A percentile compares a stretch with the other conserved stretches of the same genome.
Evolutionary conservation across 2,888 invertebrate genomes (phyloP).

Genomic region (Cephus pygmeus): DNA sequence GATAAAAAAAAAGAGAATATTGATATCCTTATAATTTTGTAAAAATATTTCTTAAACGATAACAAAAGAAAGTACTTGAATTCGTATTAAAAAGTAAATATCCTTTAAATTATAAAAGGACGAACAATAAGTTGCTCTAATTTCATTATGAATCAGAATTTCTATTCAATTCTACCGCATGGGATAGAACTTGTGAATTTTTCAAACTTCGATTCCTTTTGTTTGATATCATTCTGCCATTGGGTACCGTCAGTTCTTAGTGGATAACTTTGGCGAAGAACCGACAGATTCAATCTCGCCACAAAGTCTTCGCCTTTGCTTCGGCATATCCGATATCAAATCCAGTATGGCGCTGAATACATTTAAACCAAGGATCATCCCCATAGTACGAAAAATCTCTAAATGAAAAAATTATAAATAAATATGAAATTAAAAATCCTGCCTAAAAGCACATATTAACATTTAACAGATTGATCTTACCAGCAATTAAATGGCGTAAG

Average conservation of each 20-base stretch:
- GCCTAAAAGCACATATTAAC: neutral
- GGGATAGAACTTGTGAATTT: too few relatives aligned
- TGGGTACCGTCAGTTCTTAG: too few relatives aligned
- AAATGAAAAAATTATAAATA: neutral
- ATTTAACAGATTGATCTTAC: conserved; percentile 53
- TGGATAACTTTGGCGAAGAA: neutral
- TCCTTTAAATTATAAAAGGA: neutral
- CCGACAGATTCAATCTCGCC: neutral
- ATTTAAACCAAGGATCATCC: too few relatives aligned
- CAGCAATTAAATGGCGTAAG: conserved; percentile 70
- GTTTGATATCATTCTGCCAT: too few relatives aligned
- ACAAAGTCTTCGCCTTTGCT: too few relatives aligned
- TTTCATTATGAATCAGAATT: too few relatives aligned
- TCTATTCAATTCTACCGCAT: too few relatives aligned
- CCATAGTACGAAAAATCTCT: neutral
- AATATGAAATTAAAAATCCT: neutral
- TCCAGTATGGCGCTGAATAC: too few relatives aligned
- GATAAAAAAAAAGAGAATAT: neutral
- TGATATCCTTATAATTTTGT: neutral
- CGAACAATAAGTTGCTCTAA: too few relatives aligned
- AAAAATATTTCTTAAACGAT: neutral
- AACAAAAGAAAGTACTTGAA: neutral
- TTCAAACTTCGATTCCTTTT: too few relatives aligned
- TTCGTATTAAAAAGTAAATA: neutral
- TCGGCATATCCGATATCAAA: too few relatives aligned